Evolutionary conservation across 2,113 vertebrate genomes (phyloP), one percentile per base, ranked within the genome.

Genomic region (Dolichallabes microphthalmus): DNA sequence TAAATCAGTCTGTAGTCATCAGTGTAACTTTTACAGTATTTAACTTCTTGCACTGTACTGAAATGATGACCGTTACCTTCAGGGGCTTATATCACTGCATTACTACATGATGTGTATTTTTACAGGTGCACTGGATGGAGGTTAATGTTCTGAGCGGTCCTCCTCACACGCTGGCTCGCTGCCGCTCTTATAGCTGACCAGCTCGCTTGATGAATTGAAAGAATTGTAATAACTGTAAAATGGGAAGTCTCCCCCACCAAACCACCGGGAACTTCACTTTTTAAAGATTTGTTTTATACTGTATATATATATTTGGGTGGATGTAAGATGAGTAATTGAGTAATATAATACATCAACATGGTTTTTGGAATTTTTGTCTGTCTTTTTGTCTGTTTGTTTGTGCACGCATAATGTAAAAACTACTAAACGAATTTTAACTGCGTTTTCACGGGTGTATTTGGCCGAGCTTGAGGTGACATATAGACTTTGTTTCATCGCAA

Each of bases 121-220:
- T 76, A 82, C 71, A 86, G 78, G 84, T 83, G 82, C 82, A 74
- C 5, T 32, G 25, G 63, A 57, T n/a, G 52, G 22, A 39, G n/a
- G 27, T 81, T 27, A 61, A 61, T 45, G 57, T 63, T 61, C 11
- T 45, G 2, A 80, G 35, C 1, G 35, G 50, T 61, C 9, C 22
- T 61, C 9, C 22, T 45, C 15, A 27, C 35, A 64, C 64, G 6
- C 50, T 64, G 60, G 45, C 58, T 76, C 73, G 8, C 7, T 7
- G 73, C 45, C 25, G 22, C 13, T 27, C 39, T 64, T 50, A 15
- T 80, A 80, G 58, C 45, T 64, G 79, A 64, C 35, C 39, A 27
- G 60, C 58, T 55, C 60, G 22, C 35, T 50, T 81, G 79, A 45
- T 64, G 60, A 81, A 81, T 81, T 64, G 61, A 35, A 64, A 64